Base-by-base conservation (phyloP, 2,797 vertebrate genomes). In the Hydrolagus colliei region DNA sequence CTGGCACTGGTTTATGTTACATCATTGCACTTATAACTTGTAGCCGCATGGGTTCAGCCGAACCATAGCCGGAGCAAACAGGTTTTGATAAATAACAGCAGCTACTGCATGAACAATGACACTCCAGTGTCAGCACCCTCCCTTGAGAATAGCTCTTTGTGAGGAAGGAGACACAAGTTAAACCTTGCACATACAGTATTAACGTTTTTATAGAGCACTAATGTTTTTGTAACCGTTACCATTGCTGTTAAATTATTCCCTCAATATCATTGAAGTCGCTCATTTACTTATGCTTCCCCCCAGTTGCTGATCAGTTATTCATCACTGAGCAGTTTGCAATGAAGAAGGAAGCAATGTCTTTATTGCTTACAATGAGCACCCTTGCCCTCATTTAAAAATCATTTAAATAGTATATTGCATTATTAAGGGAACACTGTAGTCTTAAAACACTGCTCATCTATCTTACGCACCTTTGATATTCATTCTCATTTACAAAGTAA, bases 361-460 rank as follows among this genome's bases (percentile, higher is more conserved):
- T 79, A n/a, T 79, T 27, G 62, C 27, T 2, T 32, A 79, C n/a
- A 5, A 27, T 79, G 77, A 27, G 22, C 32, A 65, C 4, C 22
- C n/a, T 63, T 22, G 9, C 6, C 61, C 12, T 65, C 13, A 8
- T 79, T 63, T 63, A 79, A 79, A 8, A 13, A 6, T 79, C 61
- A 79, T 79, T 78, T 79, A 79, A 79, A 79, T 79, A 62, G 76
- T 41, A 76, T 76, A 76, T 77, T 77, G 52, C 63, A n/a, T 63
- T 79, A 79, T 79, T 76, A 27, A 79, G 77, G 20, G 11, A 79
- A 79, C 8, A 79, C 18, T 52, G 41, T 52, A 77, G 61, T 27
- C 65, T 63, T 79, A 79, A 27, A 79, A 22, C 22, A 65, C 59
- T 27, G 65, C 59, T 65, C 59, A 32, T 79, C 61, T 79, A 62